Percentiles rank a stretch among this genome's conserved stretches.
These are phyloP conservation scores for Pocillopora damicornis DNA, from an alignment of 64 coral and sea anemone species.

Conservation along the genomic window DNA sequence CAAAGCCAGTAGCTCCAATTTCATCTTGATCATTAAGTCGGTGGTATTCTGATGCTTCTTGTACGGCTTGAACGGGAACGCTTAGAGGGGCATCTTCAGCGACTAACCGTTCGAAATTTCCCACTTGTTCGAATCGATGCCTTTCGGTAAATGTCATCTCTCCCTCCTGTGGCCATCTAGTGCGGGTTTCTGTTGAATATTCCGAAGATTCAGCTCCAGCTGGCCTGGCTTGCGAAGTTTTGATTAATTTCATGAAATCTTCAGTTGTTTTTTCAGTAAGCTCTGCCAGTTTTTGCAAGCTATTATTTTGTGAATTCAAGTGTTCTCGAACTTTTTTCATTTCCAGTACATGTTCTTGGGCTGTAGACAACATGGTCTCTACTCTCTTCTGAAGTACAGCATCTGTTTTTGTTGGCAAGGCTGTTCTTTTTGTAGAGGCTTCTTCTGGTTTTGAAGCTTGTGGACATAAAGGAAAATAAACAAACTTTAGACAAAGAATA, in stretches of 20 bases:
- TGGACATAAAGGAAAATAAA: background rate
- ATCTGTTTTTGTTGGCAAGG: background rate
- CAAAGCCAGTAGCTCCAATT: background rate
- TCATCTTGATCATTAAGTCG: background rate
- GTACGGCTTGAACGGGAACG: slow-evolving; percentile 28
- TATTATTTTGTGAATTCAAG: background rate
- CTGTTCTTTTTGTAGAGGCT: background rate
- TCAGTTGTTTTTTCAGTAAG: background rate
- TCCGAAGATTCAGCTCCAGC: background rate
- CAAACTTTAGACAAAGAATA: background rate
- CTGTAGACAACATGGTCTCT: background rate
- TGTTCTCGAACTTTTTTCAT: background rate
- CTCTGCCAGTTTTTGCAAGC: background rate
- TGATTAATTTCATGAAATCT: background rate
- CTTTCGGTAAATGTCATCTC: background rate
- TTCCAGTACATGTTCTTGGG: background rate
- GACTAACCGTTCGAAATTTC: background rate
- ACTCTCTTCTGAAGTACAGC: background rate
- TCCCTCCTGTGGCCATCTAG: background rate
- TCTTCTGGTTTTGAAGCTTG: background rate
- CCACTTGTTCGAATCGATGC: background rate
- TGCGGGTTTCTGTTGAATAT: background rate
- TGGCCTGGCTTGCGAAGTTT: background rate
- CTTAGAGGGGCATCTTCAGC: background rate
- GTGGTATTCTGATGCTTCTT: background rate